These are phyloP conservation scores for Drepana falcataria DNA, from an alignment of 2,888 invertebrate genomes.

Conservation along the genomic window DNA sequence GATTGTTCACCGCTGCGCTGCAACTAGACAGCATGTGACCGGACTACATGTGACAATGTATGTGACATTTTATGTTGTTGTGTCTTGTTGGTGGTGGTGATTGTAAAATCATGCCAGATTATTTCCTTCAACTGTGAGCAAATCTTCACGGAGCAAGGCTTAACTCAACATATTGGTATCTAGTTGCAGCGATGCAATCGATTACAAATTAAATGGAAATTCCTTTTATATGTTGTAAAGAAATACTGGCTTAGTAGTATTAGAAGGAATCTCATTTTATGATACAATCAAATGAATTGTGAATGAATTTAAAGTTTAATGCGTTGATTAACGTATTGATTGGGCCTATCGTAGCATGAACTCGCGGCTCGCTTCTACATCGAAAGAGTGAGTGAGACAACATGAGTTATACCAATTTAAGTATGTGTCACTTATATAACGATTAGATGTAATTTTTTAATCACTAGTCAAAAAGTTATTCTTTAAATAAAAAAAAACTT, in stretches of 20 bases:
- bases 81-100: too few species aligned
- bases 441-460: conserved; percentile 59
- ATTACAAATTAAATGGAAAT: too few species aligned
- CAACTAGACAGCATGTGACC: too few species aligned
- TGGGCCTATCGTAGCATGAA: conserved; percentile 9
- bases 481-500: conserved; percentile 46
- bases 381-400: conserved; percentile 21
- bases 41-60: too few species aligned
- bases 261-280: conserved; percentile 28
- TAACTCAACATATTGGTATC: too few species aligned
- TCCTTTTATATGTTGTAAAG: too few species aligned
- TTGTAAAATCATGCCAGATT: too few species aligned
- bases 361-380: conserved; percentile 22
- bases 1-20: too few species aligned
- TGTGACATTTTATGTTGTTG: too few species aligned
- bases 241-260: conserved; percentile 24
- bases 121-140: too few species aligned
- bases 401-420: conserved; percentile 35
- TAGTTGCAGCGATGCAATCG: too few species aligned
- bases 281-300: background rate
- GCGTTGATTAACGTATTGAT: background rate
- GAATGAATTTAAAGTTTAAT: background rate
- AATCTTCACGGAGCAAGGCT: too few species aligned
- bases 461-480: conserved; percentile 71
- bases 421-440: conserved; percentile 56